A percentile compares a stretch with the other conserved stretches of the same genome.
These are phyloP conservation scores for Mirounga angustirostris DNA, from an alignment of 2,113 vertebrate species.

Conservation along the genomic window DNA sequence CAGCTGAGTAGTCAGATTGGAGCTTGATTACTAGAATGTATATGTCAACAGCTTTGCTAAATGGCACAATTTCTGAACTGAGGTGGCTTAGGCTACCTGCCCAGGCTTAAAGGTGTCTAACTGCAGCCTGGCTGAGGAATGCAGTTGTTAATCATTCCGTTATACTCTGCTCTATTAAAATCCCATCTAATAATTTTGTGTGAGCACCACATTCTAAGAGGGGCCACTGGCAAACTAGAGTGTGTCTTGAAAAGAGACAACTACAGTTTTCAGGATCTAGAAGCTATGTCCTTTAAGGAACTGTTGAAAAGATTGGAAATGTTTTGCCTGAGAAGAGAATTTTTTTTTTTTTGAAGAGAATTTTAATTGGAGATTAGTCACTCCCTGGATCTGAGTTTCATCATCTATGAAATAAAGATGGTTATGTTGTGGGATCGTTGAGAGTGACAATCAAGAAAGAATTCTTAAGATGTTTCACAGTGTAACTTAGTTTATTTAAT, in stretches of 20 bases:
- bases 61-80: neutral
- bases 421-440: neutral
- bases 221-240: neutral
- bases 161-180: neutral
- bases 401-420: slow-evolving; percentile 23
- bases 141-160: neutral
- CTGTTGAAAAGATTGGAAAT: slow-evolving; percentile 4
- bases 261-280: neutral
- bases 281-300: slow-evolving; percentile 6
- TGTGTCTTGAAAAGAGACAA: neutral
- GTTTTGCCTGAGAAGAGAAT: slow-evolving; percentile 16
- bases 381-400: neutral
- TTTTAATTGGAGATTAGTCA: neutral
- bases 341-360: neutral
- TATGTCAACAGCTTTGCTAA: neutral
- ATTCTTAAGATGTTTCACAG: neutral
- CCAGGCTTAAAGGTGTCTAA: neutral
- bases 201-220: slow-evolving; percentile 32
- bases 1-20: neutral
- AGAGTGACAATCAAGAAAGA: neutral
- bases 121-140: neutral
- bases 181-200: neutral
- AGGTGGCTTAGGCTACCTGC: neutral
- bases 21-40: neutral
- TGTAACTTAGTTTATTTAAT: neutral